Evolutionary conservation across 2,113 vertebrate genomes (phyloP).

Genomic region (Microcebus ravelobensis): DNA sequence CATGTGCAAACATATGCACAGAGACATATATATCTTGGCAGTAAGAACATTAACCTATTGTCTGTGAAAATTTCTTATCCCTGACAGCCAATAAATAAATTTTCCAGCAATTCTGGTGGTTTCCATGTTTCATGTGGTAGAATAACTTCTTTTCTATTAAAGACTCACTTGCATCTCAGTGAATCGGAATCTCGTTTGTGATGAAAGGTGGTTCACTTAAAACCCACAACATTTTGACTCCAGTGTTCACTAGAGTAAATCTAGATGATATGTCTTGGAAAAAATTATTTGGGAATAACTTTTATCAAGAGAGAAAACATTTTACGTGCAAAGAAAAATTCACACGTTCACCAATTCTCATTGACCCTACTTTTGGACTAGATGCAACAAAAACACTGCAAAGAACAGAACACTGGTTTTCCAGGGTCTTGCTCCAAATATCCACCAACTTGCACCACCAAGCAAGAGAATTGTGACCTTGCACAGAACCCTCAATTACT

Average conservation of each 20-base stretch:
- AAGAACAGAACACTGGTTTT: background rate
- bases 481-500: background rate
- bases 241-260: background rate
- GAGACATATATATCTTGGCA: background rate
- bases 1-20: background rate
- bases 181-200: background rate
- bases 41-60: background rate
- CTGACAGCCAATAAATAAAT: background rate
- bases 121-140: conserved; percentile 9
- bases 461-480: background rate
- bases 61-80: background rate
- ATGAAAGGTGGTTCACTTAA: background rate
- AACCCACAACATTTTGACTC: background rate
- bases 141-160: conserved; percentile 19
- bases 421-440: background rate
- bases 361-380: background rate
- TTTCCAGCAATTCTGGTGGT: background rate
- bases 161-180: background rate
- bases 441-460: background rate
- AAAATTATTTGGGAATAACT: background rate
- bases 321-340: background rate
- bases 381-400: background rate
- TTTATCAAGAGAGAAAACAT: background rate
- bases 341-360: background rate
- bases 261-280: background rate